Evolutionary conservation across 2,113 vertebrate genomes (phyloP).

Genomic region (Aldabrachelys gigantea): DNA sequence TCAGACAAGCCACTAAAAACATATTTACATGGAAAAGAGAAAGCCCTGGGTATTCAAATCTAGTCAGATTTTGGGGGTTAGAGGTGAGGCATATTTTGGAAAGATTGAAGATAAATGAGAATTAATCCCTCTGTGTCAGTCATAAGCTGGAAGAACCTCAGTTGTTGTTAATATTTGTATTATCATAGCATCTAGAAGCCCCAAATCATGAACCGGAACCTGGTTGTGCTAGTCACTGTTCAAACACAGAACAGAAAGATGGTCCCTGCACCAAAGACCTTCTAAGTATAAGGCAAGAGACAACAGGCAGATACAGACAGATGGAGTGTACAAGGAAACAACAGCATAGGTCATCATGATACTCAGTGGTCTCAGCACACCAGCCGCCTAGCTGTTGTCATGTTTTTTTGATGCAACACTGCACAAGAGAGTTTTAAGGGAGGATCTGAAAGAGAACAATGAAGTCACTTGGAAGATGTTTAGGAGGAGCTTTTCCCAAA

Average conservation of each 20-base stretch:
- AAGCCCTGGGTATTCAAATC: slow-evolving; percentile 3
- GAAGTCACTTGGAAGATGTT: background rate
- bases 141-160: background rate
- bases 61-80: slow-evolving; percentile 30
- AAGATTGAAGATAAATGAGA: slow-evolving; percentile 12
- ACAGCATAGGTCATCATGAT: background rate
- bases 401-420: background rate
- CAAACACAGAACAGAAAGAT: background rate
- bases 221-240: background rate
- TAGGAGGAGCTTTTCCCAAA: background rate
- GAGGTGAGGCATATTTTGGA: background rate
- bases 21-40: slow-evolving; percentile 32
- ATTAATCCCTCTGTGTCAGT: slow-evolving; percentile 9
- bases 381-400: background rate
- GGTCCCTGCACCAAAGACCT: background rate
- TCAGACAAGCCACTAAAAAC: background rate
- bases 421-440: background rate
- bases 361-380: background rate
- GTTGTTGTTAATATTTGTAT: background rate
- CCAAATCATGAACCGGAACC: background rate
- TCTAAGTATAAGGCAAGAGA: background rate
- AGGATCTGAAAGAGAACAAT: background rate
- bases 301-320: background rate
- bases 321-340: background rate
- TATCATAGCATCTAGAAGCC: background rate